phyloP scores from a whole-genome alignment of 2,113 vertebrate species.

The Passerina amoena region DNA sequence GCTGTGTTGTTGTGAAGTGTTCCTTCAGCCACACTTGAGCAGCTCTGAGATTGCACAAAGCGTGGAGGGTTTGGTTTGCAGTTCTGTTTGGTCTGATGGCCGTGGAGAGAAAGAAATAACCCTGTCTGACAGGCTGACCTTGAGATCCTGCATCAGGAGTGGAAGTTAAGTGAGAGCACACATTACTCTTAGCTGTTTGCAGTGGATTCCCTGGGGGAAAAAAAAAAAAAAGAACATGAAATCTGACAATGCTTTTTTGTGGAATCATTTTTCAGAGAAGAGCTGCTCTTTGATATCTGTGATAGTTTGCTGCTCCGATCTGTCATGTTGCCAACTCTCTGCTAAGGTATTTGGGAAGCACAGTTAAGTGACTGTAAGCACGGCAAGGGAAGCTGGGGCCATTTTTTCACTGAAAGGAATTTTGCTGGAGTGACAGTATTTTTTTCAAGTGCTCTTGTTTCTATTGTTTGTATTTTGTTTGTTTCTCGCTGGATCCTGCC shows the following conservation, averaged over 20 bases:
- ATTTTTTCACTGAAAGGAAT: background rate
- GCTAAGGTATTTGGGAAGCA: background rate
- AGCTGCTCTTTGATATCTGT: conserved; percentile 28
- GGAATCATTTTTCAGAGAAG: conserved; percentile 7
- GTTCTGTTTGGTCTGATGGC: background rate
- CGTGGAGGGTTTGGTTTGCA: background rate
- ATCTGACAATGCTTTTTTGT: background rate
- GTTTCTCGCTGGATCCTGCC: background rate
- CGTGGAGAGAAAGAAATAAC: background rate
- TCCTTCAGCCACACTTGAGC: background rate
- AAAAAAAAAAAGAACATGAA: background rate
- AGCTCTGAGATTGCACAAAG: background rate
- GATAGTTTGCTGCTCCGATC: background rate
- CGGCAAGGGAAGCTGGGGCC: background rate
- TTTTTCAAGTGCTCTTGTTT: background rate
- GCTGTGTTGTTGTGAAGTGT: background rate
- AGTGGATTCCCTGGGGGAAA: background rate
- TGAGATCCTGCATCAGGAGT: background rate
- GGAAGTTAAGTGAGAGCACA: background rate
- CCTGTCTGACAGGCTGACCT: background rate
- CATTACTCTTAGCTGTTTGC: background rate
- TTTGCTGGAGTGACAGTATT: background rate
- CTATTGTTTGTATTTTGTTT: background rate
- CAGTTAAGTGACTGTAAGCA: background rate
- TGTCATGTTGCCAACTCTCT: background rate